Evolutionary conservation across 2,113 vertebrate species (phyloP).

Genomic region (Rousettus leschenaultii): DNA sequence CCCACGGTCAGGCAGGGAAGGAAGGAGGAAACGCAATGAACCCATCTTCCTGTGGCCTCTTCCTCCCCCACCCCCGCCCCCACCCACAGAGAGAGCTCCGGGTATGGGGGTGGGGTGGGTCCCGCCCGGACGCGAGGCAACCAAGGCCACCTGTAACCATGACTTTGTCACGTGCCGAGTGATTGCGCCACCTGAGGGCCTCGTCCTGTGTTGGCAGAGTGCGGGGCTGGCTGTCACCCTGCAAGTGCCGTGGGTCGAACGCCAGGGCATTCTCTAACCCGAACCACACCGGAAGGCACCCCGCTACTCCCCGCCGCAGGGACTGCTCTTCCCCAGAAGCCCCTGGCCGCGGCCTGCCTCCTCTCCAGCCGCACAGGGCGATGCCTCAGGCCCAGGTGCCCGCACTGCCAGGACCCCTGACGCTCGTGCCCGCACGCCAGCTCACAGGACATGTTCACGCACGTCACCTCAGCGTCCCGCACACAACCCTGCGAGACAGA

Average conservation of each 20-base stretch:
- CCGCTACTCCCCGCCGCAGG: too few relatives aligned
- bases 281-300: background rate
- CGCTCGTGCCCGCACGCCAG: background rate
- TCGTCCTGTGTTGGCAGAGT: background rate
- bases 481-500: background rate
- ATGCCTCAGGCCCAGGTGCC: background rate
- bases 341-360: fast-evolving
- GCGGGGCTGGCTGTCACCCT: background rate
- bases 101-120: too few relatives aligned
- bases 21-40: fast-evolving
- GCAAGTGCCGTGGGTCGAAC: fast-evolving
- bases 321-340: too few relatives aligned
- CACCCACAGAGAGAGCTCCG: background rate
- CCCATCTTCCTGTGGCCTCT: fast-evolving
- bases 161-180: fast-evolving
- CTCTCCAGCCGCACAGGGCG: background rate
- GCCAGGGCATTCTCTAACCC: fast-evolving
- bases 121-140: too few relatives aligned
- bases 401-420: background rate
- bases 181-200: fast-evolving
- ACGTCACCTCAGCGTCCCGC: fast-evolving
- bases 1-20: background rate
- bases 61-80: too few relatives aligned
- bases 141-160: fast-evolving
- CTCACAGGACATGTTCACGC: fast-evolving